phyloP scores from a whole-genome alignment of 1,140 invertebrate species.

The Drosophila jambulina region DNA sequence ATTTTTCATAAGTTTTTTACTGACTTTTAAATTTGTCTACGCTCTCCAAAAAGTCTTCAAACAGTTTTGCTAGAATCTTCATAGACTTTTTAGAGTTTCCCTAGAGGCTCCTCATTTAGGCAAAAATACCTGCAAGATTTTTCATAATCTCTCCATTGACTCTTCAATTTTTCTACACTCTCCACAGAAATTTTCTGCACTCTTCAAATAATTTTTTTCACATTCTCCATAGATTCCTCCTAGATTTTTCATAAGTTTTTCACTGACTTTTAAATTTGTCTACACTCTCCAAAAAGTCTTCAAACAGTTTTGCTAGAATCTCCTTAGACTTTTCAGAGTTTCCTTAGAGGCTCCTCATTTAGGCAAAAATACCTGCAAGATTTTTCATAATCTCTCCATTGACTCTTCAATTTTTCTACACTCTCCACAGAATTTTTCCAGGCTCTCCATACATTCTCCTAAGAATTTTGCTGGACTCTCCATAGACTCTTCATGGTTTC shows the following conservation, averaged over 20 bases:
- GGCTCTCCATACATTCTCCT: background rate
- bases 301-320: background rate
- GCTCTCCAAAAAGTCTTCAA: background rate
- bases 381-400: too few relatives aligned
- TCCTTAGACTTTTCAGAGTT: too few relatives aligned
- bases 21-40: too few relatives aligned
- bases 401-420: background rate
- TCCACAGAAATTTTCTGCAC: background rate
- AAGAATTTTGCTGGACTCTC: background rate
- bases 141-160: background rate
- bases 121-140: background rate
- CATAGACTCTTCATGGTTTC: background rate
- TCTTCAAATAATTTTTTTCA: too few relatives aligned
- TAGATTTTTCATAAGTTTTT: background rate
- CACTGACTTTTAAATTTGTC: background rate
- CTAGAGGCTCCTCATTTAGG: background rate
- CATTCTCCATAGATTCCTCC: background rate
- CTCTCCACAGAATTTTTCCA: background rate
- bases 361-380: too few relatives aligned
- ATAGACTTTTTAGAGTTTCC: background rate
- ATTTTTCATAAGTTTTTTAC: background rate
- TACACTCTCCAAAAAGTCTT: background rate
- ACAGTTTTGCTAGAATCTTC: background rate
- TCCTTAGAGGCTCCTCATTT: background rate
- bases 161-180: background rate